A percentile compares a stretch with the other conserved stretches of the same genome.
Conservation (phyloP, 2,113 vertebrate genomes). For the Ramphastos sulfuratus region DNA sequence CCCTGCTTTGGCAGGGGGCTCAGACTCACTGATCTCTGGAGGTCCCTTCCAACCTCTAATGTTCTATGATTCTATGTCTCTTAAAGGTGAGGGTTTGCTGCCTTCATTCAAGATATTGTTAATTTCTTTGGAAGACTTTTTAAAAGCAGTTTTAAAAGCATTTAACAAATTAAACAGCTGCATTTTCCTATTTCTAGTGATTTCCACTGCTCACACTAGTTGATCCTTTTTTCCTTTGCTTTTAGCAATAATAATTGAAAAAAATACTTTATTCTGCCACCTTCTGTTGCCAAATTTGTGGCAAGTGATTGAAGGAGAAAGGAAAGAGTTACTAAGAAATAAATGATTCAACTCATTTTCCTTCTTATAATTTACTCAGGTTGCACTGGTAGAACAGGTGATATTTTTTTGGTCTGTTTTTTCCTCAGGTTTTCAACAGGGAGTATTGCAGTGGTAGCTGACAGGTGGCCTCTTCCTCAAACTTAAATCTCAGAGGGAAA, state of each 20-base stretch:
- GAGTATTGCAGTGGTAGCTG: not conserved
- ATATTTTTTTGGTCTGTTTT: not conserved
- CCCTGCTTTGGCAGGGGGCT: too few relatives aligned
- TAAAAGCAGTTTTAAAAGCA: not conserved
- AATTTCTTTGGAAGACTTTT: not conserved
- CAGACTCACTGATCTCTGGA: too few relatives aligned
- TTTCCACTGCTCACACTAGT: not conserved
- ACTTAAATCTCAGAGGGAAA: not conserved
- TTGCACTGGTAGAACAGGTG: not conserved
- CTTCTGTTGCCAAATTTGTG: not conserved
- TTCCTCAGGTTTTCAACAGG: not conserved
- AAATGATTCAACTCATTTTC: not conserved
- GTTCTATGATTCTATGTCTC: not conserved
- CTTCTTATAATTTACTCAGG: not conserved
- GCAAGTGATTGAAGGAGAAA: not conserved
- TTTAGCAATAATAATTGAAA: not conserved
- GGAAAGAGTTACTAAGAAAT: not conserved
- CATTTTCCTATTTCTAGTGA: not conserved
- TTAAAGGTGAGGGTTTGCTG: not conserved
- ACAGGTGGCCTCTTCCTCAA: not conserved
- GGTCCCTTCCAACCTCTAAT: too few relatives aligned
- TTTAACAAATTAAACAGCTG: not conserved
- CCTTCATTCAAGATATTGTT: not conserved
- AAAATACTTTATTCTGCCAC: not conserved
- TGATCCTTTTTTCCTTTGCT: not conserved